A percentile compares a stretch with the other conserved stretches of the same genome.
Evolutionary conservation across 2,888 invertebrate species (phyloP).

Genomic region (Choristoneura rosaceana): DNA sequence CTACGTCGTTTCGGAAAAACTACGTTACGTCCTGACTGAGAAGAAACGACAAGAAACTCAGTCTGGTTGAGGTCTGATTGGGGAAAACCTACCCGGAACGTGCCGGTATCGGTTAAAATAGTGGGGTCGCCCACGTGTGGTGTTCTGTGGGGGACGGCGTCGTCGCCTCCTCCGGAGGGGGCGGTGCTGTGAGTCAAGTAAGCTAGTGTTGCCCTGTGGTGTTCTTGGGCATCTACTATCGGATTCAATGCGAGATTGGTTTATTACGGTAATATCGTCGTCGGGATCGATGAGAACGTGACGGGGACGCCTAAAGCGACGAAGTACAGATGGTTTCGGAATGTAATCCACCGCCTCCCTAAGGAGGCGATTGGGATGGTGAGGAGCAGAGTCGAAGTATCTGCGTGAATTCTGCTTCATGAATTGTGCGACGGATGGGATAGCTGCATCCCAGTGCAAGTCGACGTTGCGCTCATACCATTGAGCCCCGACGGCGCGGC

Average conservation of each 20-base stretch:
- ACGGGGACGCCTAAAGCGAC: background rate
- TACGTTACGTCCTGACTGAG: conserved; percentile 3
- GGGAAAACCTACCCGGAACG: too few relatives aligned
- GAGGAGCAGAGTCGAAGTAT: too few relatives aligned
- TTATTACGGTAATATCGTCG: background rate
- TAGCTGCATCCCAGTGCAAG: too few relatives aligned
- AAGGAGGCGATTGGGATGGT: too few relatives aligned
- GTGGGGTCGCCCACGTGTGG: too few relatives aligned
- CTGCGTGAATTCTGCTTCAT: too few relatives aligned
- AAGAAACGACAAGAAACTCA: conserved; percentile 2
- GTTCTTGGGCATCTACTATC: background rate
- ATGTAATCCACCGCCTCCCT: too few relatives aligned
- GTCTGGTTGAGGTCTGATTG: background rate
- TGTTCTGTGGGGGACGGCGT: conserved; percentile 5
- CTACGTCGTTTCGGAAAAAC: background rate
- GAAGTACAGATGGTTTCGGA: fast-evolving
- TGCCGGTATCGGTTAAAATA: too few relatives aligned
- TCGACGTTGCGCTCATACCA: too few relatives aligned
- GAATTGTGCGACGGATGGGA: too few relatives aligned
- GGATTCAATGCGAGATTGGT: background rate
- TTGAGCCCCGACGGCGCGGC: too few relatives aligned
- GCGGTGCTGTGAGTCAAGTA: background rate
- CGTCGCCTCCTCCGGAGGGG: conserved; percentile 10
- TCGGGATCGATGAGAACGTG: background rate
- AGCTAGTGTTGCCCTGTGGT: conserved; percentile 4